phyloP scores from a whole-genome alignment of 2,888 invertebrate genomes.

The Hololepta plana region DNA sequence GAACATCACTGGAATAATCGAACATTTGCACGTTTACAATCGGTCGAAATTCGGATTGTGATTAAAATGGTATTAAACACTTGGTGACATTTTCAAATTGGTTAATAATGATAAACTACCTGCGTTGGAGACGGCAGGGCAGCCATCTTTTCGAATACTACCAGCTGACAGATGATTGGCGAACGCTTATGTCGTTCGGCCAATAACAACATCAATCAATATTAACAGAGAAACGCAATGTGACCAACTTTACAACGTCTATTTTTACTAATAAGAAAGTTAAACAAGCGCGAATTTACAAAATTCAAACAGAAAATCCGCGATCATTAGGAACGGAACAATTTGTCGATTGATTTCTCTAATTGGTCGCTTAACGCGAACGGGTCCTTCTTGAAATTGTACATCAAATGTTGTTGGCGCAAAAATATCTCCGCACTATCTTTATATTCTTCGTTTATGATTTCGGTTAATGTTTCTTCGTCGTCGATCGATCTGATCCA shows the following conservation, averaged over 20 bases:
- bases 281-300: slow-evolving; percentile 2
- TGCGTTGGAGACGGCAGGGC: slow-evolving; percentile 72
- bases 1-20: too few relatives aligned
- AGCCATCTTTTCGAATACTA: slow-evolving; percentile 51
- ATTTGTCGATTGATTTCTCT: slow-evolving; percentile 9
- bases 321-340: too few relatives aligned
- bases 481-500: slow-evolving; percentile 20
- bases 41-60: too few relatives aligned
- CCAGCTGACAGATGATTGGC: slow-evolving; percentile 18
- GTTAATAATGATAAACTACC: slow-evolving; percentile 33
- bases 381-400: slow-evolving; percentile 16
- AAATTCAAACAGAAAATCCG: slow-evolving; percentile 9
- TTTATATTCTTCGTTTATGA: slow-evolving; percentile 19
- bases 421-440: slow-evolving; percentile 19
- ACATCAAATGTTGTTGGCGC: slow-evolving; percentile 15
- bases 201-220: slow-evolving; percentile 22
- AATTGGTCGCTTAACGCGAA: slow-evolving; percentile 9
- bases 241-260: not conserved
- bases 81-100: not conserved
- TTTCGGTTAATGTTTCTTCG: slow-evolving; percentile 18
- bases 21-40: too few relatives aligned
- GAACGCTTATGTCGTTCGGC: slow-evolving; percentile 13
- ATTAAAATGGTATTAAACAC: not conserved
- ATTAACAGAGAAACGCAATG: slow-evolving; percentile 3
- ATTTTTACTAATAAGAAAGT: not conserved